Base-by-base conservation (phyloP, 2,888 invertebrate genomes). In the Melanophora roralis region DNA sequence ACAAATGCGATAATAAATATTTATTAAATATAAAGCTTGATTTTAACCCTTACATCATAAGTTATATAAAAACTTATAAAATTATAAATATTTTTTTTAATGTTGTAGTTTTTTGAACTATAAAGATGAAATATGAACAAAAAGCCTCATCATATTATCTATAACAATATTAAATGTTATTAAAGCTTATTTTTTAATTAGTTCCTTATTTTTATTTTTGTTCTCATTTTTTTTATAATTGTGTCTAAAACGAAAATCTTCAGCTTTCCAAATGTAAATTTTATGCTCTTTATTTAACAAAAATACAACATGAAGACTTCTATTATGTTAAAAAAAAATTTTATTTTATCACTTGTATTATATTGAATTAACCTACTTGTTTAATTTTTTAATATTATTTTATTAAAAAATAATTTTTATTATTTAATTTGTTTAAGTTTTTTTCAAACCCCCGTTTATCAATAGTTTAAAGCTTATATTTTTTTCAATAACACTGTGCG, bases 181-280 rank as follows among this genome's bases (percentile, higher is more conserved):
- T n/a, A n/a, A n/a, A n/a, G n/a, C n/a, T n/a, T n/a, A n/a, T n/a
- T n/a, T n/a, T n/a, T n/a, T n/a, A n/a, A n/a, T n/a, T n/a, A n/a
- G n/a, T n/a, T n/a, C n/a, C n/a, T n/a, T n/a, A n/a, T n/a, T n/a
- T n/a, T n/a, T n/a, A n/a, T n/a, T n/a, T n/a, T n/a, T n/a, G n/a
- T n/a, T 27, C 27, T 27, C 27, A 6, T 27, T 27, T 27, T 27
- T 27, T 27, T 40, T 32, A 12, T 32, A 23, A 36, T 43, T 19
- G 32, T 43, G 49, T 23, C 51, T 51, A 51, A 71, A 71, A 49
- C 34, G n/a, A 69, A 62, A 43, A 14, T 53, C 40, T 71, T 49
- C 38, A 49, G 9, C 19, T 51, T 51, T 47, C 21, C 21, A 21
- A 60, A 32, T 51, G 32, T 57, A 49, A 55, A 62, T 65, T 60